These are phyloP conservation scores for Thinocorus orbignyianus DNA, from an alignment of 2,113 vertebrate species.

Conservation along the genomic window DNA sequence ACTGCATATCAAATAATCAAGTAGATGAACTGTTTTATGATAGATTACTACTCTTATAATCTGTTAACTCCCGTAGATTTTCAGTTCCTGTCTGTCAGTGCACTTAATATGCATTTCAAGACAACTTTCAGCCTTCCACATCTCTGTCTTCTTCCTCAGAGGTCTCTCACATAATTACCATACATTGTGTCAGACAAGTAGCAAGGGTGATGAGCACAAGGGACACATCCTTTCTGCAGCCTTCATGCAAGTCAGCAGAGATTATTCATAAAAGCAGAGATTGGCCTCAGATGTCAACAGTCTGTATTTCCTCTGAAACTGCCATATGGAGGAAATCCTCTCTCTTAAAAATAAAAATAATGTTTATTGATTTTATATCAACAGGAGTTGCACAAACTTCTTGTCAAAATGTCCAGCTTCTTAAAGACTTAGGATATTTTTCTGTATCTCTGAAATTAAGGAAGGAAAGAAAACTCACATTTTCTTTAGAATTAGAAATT, in stretches of 20 bases:
- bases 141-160: neutral
- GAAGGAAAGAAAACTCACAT: neutral
- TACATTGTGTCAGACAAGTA: neutral
- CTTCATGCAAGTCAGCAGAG: neutral
- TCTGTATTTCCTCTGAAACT: neutral
- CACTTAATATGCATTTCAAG: neutral
- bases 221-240: neutral
- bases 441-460: slow-evolving; percentile 12
- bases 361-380: neutral
- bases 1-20: too few species aligned
- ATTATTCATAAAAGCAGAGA: neutral
- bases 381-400: neutral
- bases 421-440: neutral
- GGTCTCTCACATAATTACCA: neutral
- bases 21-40: too few species aligned
- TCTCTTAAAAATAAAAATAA: neutral
- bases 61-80: neutral
- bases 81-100: neutral
- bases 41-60: neutral
- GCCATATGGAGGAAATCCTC: neutral
- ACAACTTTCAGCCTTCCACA: neutral
- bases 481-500: slow-evolving; percentile 40
- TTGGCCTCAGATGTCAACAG: neutral
- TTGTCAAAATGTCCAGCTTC: neutral
- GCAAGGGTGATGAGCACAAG: neutral